These are phyloP conservation scores for Agrochola lota DNA, from an alignment of 2,888 invertebrate species.

Conservation along the genomic window DNA sequence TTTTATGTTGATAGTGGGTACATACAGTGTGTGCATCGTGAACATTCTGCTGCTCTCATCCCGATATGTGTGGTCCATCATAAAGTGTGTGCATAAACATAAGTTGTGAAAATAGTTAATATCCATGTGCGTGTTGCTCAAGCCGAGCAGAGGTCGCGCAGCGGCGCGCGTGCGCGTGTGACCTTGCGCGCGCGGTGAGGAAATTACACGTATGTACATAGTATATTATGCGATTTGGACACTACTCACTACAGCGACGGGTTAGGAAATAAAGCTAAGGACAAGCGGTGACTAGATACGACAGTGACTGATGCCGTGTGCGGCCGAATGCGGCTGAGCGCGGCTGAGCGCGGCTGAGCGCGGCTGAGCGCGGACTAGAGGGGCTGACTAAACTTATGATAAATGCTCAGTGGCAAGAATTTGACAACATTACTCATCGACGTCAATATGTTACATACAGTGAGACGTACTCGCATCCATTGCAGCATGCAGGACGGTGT, in stretches of 20 bases:
- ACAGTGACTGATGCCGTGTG: slow-evolving; percentile 7
- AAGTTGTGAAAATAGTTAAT: slow-evolving; percentile 21
- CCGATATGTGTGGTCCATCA: background rate
- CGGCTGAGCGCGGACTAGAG: slow-evolving; percentile 38
- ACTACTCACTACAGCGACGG: slow-evolving; percentile 18
- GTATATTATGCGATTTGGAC: slow-evolving; percentile 27
- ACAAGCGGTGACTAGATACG: slow-evolving; percentile 65
- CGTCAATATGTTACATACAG: background rate
- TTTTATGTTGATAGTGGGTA: background rate
- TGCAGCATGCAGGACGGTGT: slow-evolving; percentile 15
- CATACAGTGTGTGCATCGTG: no score
- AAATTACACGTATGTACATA: slow-evolving; percentile 28
- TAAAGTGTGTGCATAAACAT: background rate
- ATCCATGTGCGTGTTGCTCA: slow-evolving; percentile 42
- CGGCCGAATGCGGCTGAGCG: background rate
- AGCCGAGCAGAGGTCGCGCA: slow-evolving; percentile 46
- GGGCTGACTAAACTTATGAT: background rate
- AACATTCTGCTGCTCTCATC: background rate
- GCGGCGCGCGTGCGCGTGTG: slow-evolving; percentile 24
- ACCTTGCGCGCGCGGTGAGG: slow-evolving; percentile 35
- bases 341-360: background rate
- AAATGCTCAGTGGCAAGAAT: slow-evolving; percentile 23
- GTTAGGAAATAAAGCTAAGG: slow-evolving; percentile 57
- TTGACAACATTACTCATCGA: background rate
- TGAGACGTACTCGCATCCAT: background rate